Evolutionary conservation across 1,140 invertebrate species (phyloP), one percentile per base, ranked within the genome.

Genomic region (Listronotus oregonensis): DNA sequence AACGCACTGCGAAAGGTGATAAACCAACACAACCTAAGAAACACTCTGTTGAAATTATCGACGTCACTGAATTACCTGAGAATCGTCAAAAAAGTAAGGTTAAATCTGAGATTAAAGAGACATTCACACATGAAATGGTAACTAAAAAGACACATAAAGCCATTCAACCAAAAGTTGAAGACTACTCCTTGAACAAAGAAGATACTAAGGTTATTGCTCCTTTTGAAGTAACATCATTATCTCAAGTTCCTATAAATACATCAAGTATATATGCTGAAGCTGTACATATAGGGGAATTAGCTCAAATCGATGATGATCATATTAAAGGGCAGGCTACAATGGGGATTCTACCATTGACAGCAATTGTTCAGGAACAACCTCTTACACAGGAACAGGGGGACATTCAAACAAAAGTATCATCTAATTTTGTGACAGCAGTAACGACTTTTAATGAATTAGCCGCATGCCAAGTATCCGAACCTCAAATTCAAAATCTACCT

Each of bases 381-480:
- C 12, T 66, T 6, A 18, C 50, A 17, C 42, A 67, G 39, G 67
- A 71, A 47, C 58, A 64, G 15, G 69, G 69, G 56, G 40, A 46
- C 44, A 9, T 27, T 39, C 31, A 61, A 43, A 52, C 57, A 39
- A 74, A 78, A 21, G 59, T 66, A 40, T 79, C 80, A 61, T 77
- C 80, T n/a, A 58, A 76, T 21, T 72, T 71, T 66, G 72, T 71
- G 52, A 76, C 69, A 63, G 84, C 84, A 21, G 81, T 79, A 34
- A 68, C 85, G 40, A 80, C 81, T n/a, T 70, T 88, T 21, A 81
- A 82, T 60, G 77, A 83, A 37, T 70, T 83, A 9, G 84, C 87
- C 72, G 79, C 86, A 5, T 81, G 85, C 70, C 78, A 85, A 63
- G 82, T 84, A n/a, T 83, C 78, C 4, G 84, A 90, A 82, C 81